phyloP scores from a whole-genome alignment of 2,797 vertebrate species.

The Smutsia temminckii region DNA sequence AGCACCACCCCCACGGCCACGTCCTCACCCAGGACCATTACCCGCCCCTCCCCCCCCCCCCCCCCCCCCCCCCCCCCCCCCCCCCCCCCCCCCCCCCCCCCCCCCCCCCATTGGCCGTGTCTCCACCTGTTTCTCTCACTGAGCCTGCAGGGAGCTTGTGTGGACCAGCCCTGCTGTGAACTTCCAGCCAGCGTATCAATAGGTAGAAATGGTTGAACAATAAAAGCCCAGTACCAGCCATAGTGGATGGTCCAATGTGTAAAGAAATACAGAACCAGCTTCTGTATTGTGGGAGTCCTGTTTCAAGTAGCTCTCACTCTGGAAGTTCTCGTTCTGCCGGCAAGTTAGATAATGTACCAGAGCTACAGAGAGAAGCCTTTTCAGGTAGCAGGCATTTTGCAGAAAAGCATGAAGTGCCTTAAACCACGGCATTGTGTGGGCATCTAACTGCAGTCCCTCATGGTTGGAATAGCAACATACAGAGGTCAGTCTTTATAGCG shows the following conservation, averaged over 20 bases:
- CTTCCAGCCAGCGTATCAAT: too few species aligned
- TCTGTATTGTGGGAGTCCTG: background rate
- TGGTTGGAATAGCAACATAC: background rate
- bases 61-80: too few species aligned
- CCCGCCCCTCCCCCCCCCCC: too few species aligned
- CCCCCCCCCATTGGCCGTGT: too few species aligned
- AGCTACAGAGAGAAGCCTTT: background rate
- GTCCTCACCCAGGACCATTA: background rate
- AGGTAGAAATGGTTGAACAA: background rate
- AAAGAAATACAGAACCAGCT: background rate
- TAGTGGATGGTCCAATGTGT: background rate
- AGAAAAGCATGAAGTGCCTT: background rate
- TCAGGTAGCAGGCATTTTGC: background rate
- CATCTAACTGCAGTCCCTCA: background rate
- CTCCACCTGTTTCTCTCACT: background rate
- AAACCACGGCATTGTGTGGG: rapidly evolving
- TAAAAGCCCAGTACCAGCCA: too few species aligned
- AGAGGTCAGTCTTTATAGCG: background rate
- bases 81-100: too few species aligned
- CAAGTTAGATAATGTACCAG: background rate
- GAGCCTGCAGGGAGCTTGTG: background rate
- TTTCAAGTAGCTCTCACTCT: background rate
- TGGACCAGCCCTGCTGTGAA: background rate
- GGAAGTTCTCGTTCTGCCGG: background rate
- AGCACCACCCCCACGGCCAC: background rate